A percentile compares a stretch with the other conserved stretches of the same genome.
Evolutionary conservation across 2,888 invertebrate genomes (phyloP).

Genomic region (Ophion slaviceki): DNA sequence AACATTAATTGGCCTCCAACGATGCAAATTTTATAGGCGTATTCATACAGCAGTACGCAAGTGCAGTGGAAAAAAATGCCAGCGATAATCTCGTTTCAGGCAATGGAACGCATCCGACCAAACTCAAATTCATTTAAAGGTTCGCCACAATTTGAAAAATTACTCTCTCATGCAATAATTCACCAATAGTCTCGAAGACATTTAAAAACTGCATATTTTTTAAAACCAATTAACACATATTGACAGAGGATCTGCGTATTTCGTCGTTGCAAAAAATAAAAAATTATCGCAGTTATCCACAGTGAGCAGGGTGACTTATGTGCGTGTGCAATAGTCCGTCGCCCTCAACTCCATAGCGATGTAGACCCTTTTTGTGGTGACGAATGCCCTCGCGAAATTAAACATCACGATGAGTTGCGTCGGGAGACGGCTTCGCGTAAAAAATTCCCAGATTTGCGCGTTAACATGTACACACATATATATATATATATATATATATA

Average conservation of each 20-base stretch:
- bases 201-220: no score
- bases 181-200: no score
- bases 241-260: not conserved
- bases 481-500: not conserved
- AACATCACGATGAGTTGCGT: slow-evolving; percentile 67
- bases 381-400: slow-evolving; percentile 61
- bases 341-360: not conserved
- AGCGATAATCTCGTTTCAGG: no score
- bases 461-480: not conserved
- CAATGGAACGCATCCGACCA: no score
- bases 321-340: slow-evolving; percentile 9
- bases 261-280: slow-evolving; percentile 6
- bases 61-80: no score
- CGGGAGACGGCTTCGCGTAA: slow-evolving; percentile 37
- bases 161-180: no score
- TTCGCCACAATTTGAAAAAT: no score
- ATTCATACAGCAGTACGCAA: no score
- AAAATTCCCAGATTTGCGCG: slow-evolving; percentile 44
- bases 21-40: no score
- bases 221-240: no score
- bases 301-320: slow-evolving; percentile 29
- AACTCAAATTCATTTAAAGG: no score
- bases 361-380: not conserved
- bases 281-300: not conserved
- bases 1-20: no score